A percentile compares a stretch with the other conserved stretches of the same genome.
These are phyloP conservation scores for Heliothis peltigera DNA, from an alignment of 2,888 invertebrate genomes.

Conservation along the genomic window DNA sequence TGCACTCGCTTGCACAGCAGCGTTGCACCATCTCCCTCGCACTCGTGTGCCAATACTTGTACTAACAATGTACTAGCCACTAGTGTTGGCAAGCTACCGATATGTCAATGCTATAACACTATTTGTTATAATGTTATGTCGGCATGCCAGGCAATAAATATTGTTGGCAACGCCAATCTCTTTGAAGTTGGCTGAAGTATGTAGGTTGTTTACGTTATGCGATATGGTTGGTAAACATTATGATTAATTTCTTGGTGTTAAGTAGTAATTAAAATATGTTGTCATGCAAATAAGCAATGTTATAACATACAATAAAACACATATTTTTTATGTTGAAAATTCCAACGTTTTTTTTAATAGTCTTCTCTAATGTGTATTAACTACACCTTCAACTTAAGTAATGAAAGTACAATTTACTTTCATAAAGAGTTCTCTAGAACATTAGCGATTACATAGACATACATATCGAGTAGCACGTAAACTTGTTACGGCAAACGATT, in stretches of 20 bases:
- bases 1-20: conserved; percentile 43
- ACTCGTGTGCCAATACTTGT: conserved; percentile 36
- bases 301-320: neutral
- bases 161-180: conserved; percentile 7
- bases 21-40: conserved; percentile 57
- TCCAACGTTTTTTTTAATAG: too few species aligned
- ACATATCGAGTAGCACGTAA: conserved; percentile 16
- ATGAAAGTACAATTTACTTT: neutral
- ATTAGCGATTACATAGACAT: conserved; percentile 9
- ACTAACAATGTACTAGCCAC: conserved; percentile 9
- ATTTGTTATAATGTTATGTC: neutral
- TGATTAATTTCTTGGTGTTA: neutral
- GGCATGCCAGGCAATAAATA: conserved; percentile 13
- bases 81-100: neutral
- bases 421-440: conserved; percentile 9
- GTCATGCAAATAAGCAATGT: neutral
- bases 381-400: neutral
- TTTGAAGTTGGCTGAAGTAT: conserved; percentile 10
- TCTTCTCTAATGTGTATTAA: too few species aligned
- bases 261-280: too few species aligned
- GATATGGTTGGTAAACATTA: neutral
- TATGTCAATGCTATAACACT: conserved; percentile 11
- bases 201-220: neutral
- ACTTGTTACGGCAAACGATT: conserved; percentile 26
- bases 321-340: too few species aligned